A percentile compares a stretch with the other conserved stretches of the same genome.
phyloP scores from a whole-genome alignment of 2,113 vertebrate species.

The Coracopsis vasa region DNA sequence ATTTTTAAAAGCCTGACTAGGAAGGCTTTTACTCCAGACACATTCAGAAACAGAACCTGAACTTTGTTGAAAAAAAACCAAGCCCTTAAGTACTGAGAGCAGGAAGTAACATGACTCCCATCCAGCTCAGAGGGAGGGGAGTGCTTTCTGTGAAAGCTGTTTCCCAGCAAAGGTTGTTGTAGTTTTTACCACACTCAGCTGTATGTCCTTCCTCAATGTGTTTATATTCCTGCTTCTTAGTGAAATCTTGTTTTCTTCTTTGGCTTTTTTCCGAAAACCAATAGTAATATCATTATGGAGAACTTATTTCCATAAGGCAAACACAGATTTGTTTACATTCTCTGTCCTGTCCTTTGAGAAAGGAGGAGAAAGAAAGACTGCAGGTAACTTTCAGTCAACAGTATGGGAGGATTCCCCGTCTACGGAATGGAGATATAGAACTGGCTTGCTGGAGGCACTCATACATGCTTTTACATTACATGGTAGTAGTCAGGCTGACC shows the following conservation, averaged over 20 bases:
- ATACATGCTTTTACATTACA: accelerated
- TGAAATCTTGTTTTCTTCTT: not conserved
- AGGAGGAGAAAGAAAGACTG: not conserved
- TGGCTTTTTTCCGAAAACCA: not conserved
- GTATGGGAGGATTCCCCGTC: not conserved
- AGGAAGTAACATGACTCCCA: not conserved
- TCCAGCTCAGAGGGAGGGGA: not conserved
- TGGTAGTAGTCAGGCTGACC: not conserved
- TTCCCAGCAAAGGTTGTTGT: not conserved
- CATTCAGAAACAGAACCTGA: not conserved
- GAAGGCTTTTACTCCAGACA: not conserved
- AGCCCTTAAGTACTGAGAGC: not conserved
- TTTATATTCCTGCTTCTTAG: not conserved
- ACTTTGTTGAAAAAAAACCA: not conserved
- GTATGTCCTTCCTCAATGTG: not conserved
- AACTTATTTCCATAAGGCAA: not conserved
- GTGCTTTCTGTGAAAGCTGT: not conserved
- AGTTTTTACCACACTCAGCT: not conserved
- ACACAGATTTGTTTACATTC: not conserved
- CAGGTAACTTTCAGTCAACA: not conserved
- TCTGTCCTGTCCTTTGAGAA: not conserved
- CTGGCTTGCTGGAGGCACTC: not conserved
- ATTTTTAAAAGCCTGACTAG: not conserved
- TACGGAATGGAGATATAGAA: not conserved
- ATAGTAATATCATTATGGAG: not conserved